Percentiles rank a stretch among this genome's conserved stretches.
Evolutionary conservation across 2,888 invertebrate species (phyloP).

Genomic region (Lycophotia porphyrea): DNA sequence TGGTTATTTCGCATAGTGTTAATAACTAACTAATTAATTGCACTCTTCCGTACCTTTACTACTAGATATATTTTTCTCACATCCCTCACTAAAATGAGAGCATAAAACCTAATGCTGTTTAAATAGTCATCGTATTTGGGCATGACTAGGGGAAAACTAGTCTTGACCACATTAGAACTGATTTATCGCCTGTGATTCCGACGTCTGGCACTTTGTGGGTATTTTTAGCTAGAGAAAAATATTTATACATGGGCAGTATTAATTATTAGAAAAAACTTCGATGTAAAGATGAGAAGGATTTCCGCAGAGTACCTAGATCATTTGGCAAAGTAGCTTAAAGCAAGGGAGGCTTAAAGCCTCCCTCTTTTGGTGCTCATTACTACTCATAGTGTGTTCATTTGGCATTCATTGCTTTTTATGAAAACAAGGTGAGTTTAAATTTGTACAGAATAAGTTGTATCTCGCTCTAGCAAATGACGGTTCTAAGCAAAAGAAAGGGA

Average conservation of each 20-base stretch:
- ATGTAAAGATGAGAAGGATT: too few relatives aligned
- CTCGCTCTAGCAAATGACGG: too few relatives aligned
- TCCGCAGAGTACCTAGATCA: too few relatives aligned
- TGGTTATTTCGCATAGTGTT: neutral
- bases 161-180: slow-evolving; percentile 40
- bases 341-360: too few relatives aligned
- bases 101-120: slow-evolving; percentile 30
- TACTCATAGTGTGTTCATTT: too few relatives aligned
- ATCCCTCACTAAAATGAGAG: neutral
- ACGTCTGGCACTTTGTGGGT: slow-evolving; percentile 24
- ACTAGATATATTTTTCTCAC: neutral
- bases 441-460: too few relatives aligned
- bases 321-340: too few relatives aligned
- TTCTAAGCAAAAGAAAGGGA: too few relatives aligned
- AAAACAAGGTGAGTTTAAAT: too few relatives aligned
- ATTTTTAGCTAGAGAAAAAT: slow-evolving; percentile 43
- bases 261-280: too few relatives aligned
- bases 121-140: slow-evolving; percentile 52
- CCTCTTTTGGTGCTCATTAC: too few relatives aligned
- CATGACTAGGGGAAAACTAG: slow-evolving; percentile 48
- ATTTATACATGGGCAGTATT: neutral
- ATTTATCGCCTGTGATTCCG: slow-evolving; percentile 42
- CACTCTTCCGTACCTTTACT: neutral
- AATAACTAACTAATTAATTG: neutral
- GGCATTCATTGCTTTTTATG: too few relatives aligned